Evolutionary conservation across 2,888 invertebrate genomes (phyloP).

Genomic region (Steinernema carpocapsae): DNA sequence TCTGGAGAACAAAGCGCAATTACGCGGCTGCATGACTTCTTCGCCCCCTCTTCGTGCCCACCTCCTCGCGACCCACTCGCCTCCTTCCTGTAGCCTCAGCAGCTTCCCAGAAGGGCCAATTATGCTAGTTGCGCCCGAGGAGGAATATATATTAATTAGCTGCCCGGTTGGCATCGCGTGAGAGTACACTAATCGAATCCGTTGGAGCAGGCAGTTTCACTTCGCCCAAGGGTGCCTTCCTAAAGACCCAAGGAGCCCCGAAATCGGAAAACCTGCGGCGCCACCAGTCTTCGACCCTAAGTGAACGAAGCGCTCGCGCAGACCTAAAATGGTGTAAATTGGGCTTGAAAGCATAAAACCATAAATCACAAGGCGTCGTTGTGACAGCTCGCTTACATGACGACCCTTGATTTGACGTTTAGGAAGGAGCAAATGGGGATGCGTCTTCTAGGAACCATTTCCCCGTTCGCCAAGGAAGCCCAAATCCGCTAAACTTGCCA

Average conservation of each 20-base stretch:
- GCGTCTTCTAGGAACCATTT: neutral
- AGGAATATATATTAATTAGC: constrained; percentile 30
- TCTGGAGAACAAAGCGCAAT: constrained; percentile 23
- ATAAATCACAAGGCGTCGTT: constrained; percentile 29
- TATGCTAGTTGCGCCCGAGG: constrained; percentile 17
- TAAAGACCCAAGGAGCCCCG: neutral
- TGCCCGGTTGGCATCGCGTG: constrained; percentile 23
- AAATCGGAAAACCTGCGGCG: neutral
- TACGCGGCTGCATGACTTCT: constrained; percentile 11
- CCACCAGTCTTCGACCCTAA: neutral
- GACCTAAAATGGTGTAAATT: constrained; percentile 28
- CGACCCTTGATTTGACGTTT: constrained; percentile 12
- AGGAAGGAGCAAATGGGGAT: neutral
- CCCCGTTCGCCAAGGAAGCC: neutral
- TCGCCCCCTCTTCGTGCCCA: neutral
- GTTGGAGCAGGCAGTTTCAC: neutral
- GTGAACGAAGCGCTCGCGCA: neutral
- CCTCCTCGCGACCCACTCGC: neutral
- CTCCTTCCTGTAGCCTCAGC: constrained; percentile 1
- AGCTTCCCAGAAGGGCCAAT: constrained; percentile 2
- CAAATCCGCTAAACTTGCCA: constrained; percentile 34
- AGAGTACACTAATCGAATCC: constrained; percentile 34
- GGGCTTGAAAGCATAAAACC: neutral
- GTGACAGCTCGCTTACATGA: constrained; percentile 34
- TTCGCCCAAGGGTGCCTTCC: constrained; percentile 1